Percentiles rank a stretch among this genome's conserved stretches.
Conservation (phyloP, 1,140 invertebrate species). For the Rhizoglyphus robini region DNA sequence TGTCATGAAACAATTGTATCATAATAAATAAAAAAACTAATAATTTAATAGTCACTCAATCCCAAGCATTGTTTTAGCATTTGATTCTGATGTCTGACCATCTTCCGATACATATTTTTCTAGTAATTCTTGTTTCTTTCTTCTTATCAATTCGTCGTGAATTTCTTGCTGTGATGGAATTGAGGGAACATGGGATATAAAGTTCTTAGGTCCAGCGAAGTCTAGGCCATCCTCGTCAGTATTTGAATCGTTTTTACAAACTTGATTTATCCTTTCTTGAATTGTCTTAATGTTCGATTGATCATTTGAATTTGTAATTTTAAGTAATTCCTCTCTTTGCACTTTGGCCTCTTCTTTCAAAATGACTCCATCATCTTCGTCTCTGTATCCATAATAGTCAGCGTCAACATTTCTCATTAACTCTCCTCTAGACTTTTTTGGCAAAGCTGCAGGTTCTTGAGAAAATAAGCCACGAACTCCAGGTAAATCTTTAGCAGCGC, state of each 20-base stretch:
- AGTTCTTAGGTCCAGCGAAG: conserved; percentile 37
- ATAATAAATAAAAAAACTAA: not conserved
- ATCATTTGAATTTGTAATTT: conserved; percentile 9
- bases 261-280: not conserved
- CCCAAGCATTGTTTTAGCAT: conserved; percentile 29
- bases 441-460: conserved; percentile 74
- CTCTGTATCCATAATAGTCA: conserved; percentile 95
- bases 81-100: conserved; percentile 27
- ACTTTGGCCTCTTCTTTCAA: conserved; percentile 68
- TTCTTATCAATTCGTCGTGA: conserved; percentile 66
- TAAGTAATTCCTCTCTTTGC: conserved; percentile 37
- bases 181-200: conserved; percentile 60
- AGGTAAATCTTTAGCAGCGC: conserved; percentile 94
- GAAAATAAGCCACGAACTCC: conserved; percentile 95
- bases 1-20: not conserved
- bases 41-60: conserved; percentile 16
- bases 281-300: conserved; percentile 1
- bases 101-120: conserved; percentile 38
- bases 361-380: conserved; percentile 93
- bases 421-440: conserved; percentile 81
- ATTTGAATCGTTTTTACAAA: conserved; percentile 5
- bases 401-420: conserved; percentile 96
- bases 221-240: conserved; percentile 28
- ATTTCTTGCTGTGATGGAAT: conserved; percentile 77
- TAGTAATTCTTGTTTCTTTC: conserved; percentile 76